These are phyloP conservation scores for Drosophila peninsularis DNA, from an alignment of 2,888 invertebrate genomes.

Conservation along the genomic window DNA sequence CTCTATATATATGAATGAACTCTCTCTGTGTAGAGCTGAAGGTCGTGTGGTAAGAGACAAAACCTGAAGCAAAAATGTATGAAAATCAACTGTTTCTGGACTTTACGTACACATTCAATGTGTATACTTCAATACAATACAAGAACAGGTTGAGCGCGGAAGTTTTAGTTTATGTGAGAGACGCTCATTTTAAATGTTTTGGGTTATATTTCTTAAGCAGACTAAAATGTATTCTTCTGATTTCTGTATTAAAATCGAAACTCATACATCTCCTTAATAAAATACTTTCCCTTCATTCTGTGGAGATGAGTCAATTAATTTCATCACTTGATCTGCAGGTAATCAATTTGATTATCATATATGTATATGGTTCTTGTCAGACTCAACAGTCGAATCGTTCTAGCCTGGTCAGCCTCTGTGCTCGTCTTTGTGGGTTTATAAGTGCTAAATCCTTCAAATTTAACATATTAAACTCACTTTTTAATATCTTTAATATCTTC, in stretches of 20 bases:
- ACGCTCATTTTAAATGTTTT: background rate
- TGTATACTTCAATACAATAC: background rate
- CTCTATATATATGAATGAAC: background rate
- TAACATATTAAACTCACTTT: background rate
- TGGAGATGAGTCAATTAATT: background rate
- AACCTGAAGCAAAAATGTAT: slow-evolving; percentile 46
- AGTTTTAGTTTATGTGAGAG: background rate
- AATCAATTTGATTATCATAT: too few species aligned
- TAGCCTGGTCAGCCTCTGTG: too few species aligned
- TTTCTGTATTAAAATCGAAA: background rate
- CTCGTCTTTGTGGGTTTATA: too few species aligned
- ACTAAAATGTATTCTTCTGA: background rate
- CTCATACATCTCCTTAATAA: background rate
- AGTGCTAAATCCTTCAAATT: background rate
- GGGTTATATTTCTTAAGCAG: background rate
- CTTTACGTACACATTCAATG: slow-evolving; percentile 3
- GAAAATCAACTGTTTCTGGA: slow-evolving; percentile 27
- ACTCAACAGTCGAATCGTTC: too few species aligned
- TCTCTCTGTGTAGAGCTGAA: slow-evolving; percentile 38
- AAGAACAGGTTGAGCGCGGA: background rate
- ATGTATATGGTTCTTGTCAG: too few species aligned
- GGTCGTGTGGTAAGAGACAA: slow-evolving; percentile 51
- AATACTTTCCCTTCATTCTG: background rate
- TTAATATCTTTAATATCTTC: background rate
- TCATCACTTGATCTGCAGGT: background rate